Conservation (phyloP, 2,113 vertebrate species). For the Neogobius melanostomus region DNA sequence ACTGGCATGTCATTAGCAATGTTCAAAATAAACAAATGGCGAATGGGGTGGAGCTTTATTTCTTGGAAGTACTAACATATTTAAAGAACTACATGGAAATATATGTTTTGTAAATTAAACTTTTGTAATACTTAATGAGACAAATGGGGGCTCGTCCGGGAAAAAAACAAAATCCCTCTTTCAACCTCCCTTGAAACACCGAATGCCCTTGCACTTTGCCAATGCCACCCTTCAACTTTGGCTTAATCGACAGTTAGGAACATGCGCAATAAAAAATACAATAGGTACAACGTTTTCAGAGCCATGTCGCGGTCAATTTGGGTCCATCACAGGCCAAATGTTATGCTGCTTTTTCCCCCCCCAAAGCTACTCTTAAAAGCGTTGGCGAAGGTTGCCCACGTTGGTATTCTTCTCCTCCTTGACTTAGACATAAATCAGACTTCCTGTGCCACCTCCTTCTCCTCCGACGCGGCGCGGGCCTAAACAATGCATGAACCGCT, state of each 20-base stretch:
- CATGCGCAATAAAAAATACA: constrained; percentile 46
- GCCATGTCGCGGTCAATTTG: neutral
- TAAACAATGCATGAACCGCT: constrained; percentile 77
- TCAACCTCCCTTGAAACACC: neutral
- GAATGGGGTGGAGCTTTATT: too few species aligned
- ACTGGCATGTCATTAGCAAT: too few species aligned
- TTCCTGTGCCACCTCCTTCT: constrained; percentile 49
- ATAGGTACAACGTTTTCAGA: constrained; percentile 23
- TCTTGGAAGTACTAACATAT: too few species aligned
- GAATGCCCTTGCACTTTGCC: constrained; percentile 1
- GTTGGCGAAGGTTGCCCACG: neutral
- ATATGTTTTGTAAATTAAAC: neutral
- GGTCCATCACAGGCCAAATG: neutral
- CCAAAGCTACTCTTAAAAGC: constrained; percentile 34
- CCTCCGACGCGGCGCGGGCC: constrained; percentile 33
- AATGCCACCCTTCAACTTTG: constrained; percentile 18
- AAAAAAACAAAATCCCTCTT: neutral
- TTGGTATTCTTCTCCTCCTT: constrained; percentile 20
- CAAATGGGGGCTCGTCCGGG: neutral
- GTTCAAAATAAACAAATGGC: too few species aligned
- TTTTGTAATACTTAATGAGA: neutral
- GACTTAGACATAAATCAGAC: constrained; percentile 62
- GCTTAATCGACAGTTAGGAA: constrained; percentile 32
- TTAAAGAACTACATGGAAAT: too few species aligned
- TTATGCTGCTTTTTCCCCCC: neutral